These are phyloP conservation scores for Iselma pallidipennis DNA, from an alignment of 2,888 invertebrate genomes.

Conservation along the genomic window DNA sequence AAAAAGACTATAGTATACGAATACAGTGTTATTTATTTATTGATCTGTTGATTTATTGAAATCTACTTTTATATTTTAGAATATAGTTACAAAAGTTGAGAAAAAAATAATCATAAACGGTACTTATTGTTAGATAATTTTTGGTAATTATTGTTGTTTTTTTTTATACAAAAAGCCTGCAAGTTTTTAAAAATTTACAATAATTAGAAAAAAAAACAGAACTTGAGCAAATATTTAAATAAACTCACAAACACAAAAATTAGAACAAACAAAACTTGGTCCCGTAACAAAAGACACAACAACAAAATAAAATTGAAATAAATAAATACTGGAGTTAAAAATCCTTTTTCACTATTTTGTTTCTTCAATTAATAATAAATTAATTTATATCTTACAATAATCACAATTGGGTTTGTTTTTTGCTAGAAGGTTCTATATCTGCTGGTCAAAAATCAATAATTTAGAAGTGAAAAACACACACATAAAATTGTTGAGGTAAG, in stretches of 20 bases:
- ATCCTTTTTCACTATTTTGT: conserved; percentile 11
- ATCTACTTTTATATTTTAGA: conserved; percentile 10
- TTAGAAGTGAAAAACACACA: background rate
- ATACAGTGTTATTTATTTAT: conserved; percentile 9
- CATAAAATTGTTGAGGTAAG: conserved; percentile 4
- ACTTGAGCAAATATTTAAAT: conserved; percentile 6
- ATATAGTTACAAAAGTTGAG: conserved; percentile 12
- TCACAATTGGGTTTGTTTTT: conserved; percentile 27
- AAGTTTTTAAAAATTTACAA: background rate
- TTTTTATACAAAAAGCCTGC: conserved; percentile 6
- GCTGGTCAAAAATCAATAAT: conserved; percentile 7
- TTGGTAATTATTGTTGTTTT: background rate
- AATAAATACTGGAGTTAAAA: conserved; percentile 19
- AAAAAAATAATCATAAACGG: conserved; percentile 8
- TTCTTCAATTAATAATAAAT: conserved; percentile 30
- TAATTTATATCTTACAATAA: conserved; percentile 33
- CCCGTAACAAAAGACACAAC: conserved; percentile 23
- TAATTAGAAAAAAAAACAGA: background rate
- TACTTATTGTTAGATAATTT: background rate
- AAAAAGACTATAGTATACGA: background rate
- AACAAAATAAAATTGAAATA: conserved; percentile 19
- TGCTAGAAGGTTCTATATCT: conserved; percentile 10
- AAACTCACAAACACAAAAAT: background rate
- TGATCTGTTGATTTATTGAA: conserved; percentile 2
- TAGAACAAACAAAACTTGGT: conserved; percentile 17